Evolutionary conservation across 2,797 vertebrate genomes (phyloP).

Genomic region (Notoglanidium macrostoma): DNA sequence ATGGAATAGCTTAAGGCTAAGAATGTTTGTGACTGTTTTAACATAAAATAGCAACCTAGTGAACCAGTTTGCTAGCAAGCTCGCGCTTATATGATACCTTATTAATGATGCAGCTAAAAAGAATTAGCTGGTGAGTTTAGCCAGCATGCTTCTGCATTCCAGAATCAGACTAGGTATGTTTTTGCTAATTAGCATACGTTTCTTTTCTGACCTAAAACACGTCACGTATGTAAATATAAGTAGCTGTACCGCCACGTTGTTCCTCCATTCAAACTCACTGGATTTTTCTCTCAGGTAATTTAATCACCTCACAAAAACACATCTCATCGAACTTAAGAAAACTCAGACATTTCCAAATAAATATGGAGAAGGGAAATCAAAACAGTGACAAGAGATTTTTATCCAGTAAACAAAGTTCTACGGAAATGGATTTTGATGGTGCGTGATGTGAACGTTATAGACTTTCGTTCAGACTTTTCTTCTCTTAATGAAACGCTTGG

Average conservation of each 20-base stretch:
- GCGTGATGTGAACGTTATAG: neutral
- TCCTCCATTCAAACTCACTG: neutral
- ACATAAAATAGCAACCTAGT: neutral
- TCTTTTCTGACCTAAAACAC: neutral
- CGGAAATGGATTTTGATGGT: neutral
- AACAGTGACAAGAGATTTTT: neutral
- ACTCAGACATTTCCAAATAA: constrained; percentile 1
- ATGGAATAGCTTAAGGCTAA: neutral
- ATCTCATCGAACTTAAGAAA: neutral
- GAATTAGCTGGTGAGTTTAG: neutral
- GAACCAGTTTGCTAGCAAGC: neutral
- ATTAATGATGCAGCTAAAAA: neutral
- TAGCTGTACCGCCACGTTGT: neutral
- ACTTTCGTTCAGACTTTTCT: constrained; percentile 32
- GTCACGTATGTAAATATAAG: neutral
- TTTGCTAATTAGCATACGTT: too few species aligned
- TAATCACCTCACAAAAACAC: neutral
- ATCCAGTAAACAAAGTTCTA: neutral
- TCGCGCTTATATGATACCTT: too few species aligned
- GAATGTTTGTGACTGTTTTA: neutral
- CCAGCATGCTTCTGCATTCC: neutral
- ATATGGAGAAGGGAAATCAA: neutral
- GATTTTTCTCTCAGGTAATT: neutral
- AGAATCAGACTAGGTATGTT: too few species aligned
- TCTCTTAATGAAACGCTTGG: constrained; percentile 29